These are phyloP conservation scores for Platyscapa corneri DNA, from an alignment of 1,140 invertebrate species.

Conservation along the genomic window DNA sequence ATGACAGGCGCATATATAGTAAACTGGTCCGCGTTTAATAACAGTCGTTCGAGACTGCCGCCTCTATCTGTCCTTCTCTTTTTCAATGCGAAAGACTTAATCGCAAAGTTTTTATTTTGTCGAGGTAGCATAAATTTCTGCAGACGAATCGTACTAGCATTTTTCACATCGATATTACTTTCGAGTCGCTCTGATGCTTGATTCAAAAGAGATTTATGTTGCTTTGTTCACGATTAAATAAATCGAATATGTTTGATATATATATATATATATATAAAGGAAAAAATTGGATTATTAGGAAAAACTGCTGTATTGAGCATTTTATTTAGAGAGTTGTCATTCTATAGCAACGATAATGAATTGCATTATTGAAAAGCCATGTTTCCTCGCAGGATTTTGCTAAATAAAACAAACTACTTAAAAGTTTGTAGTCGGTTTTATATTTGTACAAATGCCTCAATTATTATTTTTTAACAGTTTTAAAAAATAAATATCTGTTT, in stretches of 20 bases:
- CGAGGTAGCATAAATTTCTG: background rate
- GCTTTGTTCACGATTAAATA: background rate
- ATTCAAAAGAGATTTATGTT: background rate
- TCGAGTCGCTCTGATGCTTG: background rate
- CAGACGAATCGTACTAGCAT: background rate
- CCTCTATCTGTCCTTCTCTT: background rate
- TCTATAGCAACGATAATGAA: background rate
- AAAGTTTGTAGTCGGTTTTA: too few species aligned
- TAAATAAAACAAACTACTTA: too few species aligned
- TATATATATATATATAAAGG: background rate
- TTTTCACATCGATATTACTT: background rate
- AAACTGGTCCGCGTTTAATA: slow-evolving; percentile 31
- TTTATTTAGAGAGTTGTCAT: background rate
- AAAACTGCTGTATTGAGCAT: background rate
- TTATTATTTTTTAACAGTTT: too few species aligned
- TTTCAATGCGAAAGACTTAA: background rate
- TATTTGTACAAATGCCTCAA: too few species aligned
- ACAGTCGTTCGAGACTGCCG: background rate
- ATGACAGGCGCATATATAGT: slow-evolving; percentile 30
- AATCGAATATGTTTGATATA: background rate
- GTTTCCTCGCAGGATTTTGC: too few species aligned
- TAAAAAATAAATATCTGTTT: too few species aligned
- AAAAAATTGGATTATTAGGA: background rate
- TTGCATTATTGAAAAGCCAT: too few species aligned
- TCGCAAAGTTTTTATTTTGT: slow-evolving; percentile 4